Conservation (phyloP, 2,888 invertebrate genomes). For the Zygogramma bicolorata region DNA sequence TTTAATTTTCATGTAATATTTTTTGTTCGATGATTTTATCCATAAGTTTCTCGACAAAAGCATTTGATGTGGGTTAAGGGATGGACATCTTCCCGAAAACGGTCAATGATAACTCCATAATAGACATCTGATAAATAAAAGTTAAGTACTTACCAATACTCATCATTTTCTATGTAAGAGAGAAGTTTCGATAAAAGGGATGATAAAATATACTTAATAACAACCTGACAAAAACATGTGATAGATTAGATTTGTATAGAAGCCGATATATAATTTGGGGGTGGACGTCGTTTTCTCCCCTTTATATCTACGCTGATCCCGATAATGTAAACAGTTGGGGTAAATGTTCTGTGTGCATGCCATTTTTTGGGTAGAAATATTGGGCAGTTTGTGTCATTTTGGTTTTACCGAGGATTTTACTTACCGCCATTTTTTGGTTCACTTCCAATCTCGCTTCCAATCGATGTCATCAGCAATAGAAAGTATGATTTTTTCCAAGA, state of each 20-base stretch:
- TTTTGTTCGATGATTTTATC: no score
- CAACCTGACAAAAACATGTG: constrained; percentile 39
- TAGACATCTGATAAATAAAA: background rate
- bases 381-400: background rate
- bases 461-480: background rate
- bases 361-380: background rate
- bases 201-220: constrained; percentile 9
- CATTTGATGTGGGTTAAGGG: no score
- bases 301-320: background rate
- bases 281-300: background rate
- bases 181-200: background rate
- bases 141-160: background rate
- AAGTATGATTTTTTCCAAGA: no score
- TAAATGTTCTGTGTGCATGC: background rate
- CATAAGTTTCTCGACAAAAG: no score
- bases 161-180: background rate
- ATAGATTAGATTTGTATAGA: constrained; percentile 12
- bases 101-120: no score
- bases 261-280: constrained; percentile 18
- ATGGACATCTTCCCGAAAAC: no score
- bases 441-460: background rate
- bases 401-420: no score
- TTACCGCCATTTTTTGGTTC: no score
- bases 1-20: no score
- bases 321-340: background rate